Evolutionary conservation across 2,113 vertebrate species (phyloP).

Genomic region (Leptodactylus fuscus): DNA sequence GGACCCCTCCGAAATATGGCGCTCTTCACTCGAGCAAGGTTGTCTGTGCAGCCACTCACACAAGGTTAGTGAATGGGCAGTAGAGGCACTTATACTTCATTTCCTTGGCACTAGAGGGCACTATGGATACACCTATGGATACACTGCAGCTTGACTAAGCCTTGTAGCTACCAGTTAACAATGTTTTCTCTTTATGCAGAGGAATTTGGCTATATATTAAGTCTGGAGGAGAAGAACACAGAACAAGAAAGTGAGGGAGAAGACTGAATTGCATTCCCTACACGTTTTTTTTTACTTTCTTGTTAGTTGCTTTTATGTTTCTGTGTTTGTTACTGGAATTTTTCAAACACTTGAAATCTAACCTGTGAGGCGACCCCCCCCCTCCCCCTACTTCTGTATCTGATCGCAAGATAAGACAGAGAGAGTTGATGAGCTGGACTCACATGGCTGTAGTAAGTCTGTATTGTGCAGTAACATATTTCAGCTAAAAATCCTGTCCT

Average conservation of each 20-base stretch:
- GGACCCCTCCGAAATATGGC: conserved; percentile 84
- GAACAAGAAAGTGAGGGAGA: neutral
- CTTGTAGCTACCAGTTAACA: too few relatives aligned
- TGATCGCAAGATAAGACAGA: too few relatives aligned
- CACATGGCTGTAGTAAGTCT: too few relatives aligned
- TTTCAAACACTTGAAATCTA: too few relatives aligned
- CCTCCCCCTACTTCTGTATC: too few relatives aligned
- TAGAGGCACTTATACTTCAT: too few relatives aligned
- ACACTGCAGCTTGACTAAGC: too few relatives aligned
- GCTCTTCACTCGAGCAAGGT: conserved; percentile 85
- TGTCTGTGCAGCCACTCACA: conserved; percentile 91
- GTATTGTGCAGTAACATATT: too few relatives aligned
- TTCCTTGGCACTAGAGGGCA: neutral
- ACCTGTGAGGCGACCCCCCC: too few relatives aligned
- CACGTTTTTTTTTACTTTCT: neutral
- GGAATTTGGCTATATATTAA: conserved; percentile 90
- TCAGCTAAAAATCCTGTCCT: too few relatives aligned
- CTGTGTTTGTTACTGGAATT: neutral
- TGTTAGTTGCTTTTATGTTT: neutral
- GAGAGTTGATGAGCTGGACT: too few relatives aligned
- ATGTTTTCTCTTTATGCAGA: conserved; percentile 70
- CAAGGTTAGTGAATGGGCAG: conserved; percentile 74
- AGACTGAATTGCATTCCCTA: neutral
- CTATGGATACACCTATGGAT: neutral
- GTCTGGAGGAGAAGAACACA: conserved; percentile 77